These are phyloP conservation scores for Glyptemys insculpta DNA, from an alignment of 2,797 vertebrate species.

Conservation along the genomic window DNA sequence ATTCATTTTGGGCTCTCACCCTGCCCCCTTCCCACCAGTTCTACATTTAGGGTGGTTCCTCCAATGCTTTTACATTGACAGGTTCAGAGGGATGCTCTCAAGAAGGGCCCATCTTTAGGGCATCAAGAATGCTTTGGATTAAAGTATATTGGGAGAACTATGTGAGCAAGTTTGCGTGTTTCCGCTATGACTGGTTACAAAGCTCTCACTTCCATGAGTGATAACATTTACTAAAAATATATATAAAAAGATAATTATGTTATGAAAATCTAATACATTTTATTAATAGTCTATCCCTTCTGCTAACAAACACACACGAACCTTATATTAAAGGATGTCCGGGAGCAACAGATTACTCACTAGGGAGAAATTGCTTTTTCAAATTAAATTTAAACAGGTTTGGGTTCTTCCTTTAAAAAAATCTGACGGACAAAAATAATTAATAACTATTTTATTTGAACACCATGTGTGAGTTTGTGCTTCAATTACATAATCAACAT, in stretches of 20 bases:
- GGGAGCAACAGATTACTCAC: not conserved
- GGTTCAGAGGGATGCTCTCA: not conserved
- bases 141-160: not conserved
- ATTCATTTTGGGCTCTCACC: not conserved
- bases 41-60: not conserved
- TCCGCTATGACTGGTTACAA: not conserved
- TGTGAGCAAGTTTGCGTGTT: not conserved
- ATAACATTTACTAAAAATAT: not conserved
- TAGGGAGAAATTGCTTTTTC: not conserved
- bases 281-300: not conserved
- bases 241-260: not conserved
- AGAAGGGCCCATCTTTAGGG: not conserved
- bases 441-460: not conserved
- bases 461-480: not conserved
- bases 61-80: not conserved
- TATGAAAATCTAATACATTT: not conserved
- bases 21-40: not conserved
- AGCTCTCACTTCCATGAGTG: not conserved
- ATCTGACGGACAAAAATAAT: not conserved
- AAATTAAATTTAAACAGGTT: not conserved
- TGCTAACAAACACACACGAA: not conserved
- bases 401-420: not conserved
- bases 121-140: not conserved
- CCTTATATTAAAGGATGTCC: not conserved
- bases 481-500: not conserved